Percentiles rank a stretch among this genome's conserved stretches.
phyloP scores from a whole-genome alignment of 2,797 vertebrate genomes.

The Paramormyrops hopkinsi region DNA sequence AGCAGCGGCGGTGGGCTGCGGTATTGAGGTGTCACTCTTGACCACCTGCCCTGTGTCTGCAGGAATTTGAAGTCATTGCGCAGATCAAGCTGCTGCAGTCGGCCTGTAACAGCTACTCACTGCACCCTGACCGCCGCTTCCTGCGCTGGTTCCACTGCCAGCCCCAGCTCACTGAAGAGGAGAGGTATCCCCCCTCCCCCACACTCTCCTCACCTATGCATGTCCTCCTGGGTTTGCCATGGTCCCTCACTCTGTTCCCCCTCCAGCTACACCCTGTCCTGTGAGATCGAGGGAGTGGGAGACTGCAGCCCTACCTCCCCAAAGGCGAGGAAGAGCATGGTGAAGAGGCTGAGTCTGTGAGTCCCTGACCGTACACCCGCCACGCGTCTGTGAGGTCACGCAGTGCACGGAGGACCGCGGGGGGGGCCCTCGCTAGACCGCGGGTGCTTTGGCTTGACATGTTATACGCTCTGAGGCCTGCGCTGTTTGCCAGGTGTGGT shows the following conservation, averaged over 20 bases:
- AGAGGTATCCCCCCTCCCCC: conserved; percentile 62
- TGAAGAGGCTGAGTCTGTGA: conserved; percentile 94
- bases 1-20: no score
- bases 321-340: conserved; percentile 87
- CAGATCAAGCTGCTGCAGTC: conserved; percentile 93
- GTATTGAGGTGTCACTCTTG: no score
- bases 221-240: background rate
- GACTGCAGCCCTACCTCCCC: conserved; percentile 76
- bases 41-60: conserved; percentile 23
- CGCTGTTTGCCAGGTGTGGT: background rate
- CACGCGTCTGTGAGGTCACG: background rate
- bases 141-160: conserved; percentile 82
- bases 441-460: background rate
- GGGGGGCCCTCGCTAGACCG: background rate
- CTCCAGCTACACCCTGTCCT: conserved; percentile 76
- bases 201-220: background rate
- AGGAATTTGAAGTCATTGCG: conserved; percentile 94
- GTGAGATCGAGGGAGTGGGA: conserved; percentile 75
- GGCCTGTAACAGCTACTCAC: conserved; percentile 88
- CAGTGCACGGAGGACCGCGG: no score
- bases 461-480: background rate
- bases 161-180: conserved; percentile 74
- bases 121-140: conserved; percentile 70
- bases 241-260: background rate
- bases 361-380: conserved; percentile 43